phyloP scores from a whole-genome alignment of 2,113 vertebrate genomes.

The Entelurus aequoreus region DNA sequence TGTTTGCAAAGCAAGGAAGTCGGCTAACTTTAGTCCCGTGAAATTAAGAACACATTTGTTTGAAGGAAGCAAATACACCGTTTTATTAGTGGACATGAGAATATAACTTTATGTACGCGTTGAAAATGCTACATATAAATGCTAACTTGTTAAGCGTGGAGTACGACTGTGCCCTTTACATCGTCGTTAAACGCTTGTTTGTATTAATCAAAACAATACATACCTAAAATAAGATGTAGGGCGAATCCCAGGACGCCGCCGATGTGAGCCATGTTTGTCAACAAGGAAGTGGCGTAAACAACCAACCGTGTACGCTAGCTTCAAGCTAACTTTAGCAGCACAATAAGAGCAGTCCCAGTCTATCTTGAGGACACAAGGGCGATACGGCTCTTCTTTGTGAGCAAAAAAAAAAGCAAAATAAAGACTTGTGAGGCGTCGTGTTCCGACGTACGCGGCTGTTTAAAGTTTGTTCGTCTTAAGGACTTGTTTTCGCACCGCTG shows the following conservation, averaged over 20 bases:
- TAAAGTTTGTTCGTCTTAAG: neutral
- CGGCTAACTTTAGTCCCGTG: no score
- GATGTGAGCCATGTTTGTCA: slow-evolving; percentile 50
- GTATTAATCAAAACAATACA: slow-evolving; percentile 9
- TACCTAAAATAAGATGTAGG: slow-evolving; percentile 55
- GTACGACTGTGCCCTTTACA: no score
- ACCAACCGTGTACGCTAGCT: slow-evolving; percentile 18
- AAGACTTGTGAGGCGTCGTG: neutral
- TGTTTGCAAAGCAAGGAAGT: no score
- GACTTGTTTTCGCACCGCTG: no score
- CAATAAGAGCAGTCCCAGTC: neutral
- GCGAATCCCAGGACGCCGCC: slow-evolving; percentile 28
- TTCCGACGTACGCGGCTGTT: neutral
- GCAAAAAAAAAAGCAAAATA: neutral
- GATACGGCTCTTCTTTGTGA: fast-evolving
- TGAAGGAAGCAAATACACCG: no score
- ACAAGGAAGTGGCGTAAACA: slow-evolving; percentile 11
- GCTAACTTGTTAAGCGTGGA: no score
- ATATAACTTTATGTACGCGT: no score
- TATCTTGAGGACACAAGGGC: neutral
- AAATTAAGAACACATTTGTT: no score
- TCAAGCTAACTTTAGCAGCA: slow-evolving; percentile 31
- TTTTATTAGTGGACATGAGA: no score
- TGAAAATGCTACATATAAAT: no score
- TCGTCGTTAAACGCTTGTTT: no score